Conservation (phyloP, 2,797 vertebrate species). For the Poecilia picta region DNA sequence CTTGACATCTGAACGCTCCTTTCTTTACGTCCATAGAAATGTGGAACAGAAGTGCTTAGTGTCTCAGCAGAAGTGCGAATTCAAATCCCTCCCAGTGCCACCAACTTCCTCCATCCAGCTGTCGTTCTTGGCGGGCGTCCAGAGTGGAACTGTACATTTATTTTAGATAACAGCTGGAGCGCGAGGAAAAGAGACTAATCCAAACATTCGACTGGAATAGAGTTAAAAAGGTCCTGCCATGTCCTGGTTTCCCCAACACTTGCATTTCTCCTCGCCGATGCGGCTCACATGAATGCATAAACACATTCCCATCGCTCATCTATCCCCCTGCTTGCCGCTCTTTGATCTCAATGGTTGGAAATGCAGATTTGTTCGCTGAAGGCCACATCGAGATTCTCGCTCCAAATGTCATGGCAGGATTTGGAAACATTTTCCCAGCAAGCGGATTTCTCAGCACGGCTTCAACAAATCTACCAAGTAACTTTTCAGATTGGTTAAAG, state of each 20-base stretch:
- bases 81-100: conserved; percentile 32
- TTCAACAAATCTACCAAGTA: neutral
- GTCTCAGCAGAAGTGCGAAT: neutral
- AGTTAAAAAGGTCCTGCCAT: conserved; percentile 1
- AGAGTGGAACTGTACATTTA: conserved; percentile 44
- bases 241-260: conserved; percentile 30
- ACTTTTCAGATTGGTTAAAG: neutral
- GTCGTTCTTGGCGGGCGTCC: conserved; percentile 28
- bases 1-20: conserved; percentile 10
- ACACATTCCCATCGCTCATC: conserved; percentile 26
- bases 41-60: neutral
- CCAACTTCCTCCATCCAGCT: conserved; percentile 33
- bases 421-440: conserved; percentile 16
- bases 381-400: neutral
- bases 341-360: conserved; percentile 32
- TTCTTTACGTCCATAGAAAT: conserved; percentile 7
- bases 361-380: conserved; percentile 13
- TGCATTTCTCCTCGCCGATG: conserved; percentile 36
- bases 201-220: conserved; percentile 7
- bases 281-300: conserved; percentile 31
- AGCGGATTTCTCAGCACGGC: conserved; percentile 5
- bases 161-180: conserved; percentile 32
- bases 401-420: neutral
- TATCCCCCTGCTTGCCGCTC: conserved; percentile 6
- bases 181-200: conserved; percentile 10